Evolutionary conservation across 2,113 vertebrate species (phyloP), one percentile per base, ranked within the genome.

Genomic region (Amphilophus citrinellus): DNA sequence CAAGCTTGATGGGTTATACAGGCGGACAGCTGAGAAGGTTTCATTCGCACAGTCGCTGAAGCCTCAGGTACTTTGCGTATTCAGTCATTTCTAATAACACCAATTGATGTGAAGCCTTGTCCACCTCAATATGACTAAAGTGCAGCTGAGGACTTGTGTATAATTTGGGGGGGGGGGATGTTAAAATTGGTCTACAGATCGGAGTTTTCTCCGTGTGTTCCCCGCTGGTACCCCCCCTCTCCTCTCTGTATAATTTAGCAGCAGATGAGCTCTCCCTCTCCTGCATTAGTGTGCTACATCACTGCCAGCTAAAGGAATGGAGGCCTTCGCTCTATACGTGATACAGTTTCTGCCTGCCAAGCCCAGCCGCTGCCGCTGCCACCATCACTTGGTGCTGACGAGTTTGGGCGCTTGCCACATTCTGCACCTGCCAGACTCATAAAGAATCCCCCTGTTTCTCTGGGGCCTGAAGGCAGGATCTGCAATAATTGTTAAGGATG

Each of bases 401-500:
- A 85, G 82, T 88, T 88, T 95, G 94, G 94, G 80, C 3, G 63
- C 77, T 6, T 79, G 93, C 93, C 94, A 95, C 82, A 2, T 75
- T 88, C 86, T 75, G 89, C 93, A 94, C 92, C 94, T 95, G 94
- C 90, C 94, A 94, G 92, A 76, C 89, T 93, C 89, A 92, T 94
- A 91, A 93, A 94, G 92, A 91, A 88, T 86, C 91, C 89, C 91
- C 93, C 91, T 93, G 91, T 92, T 90, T 84, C 92, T 76, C 80
- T 2, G 32, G 81, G 84, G 83, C 87, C 91, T 10, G 66, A 63
- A 86, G 90, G 91, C 91, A 86, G 90, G 89, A 90, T 91, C 91
- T 91, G 87, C 89, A 89, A 86, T 87, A 89, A 94, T 92, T 93
- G 91, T 91, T 91, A 89, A 92, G 90, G 90, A 92, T 86, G 88